Conservation (phyloP, 2,888 invertebrate genomes). For the Xylota segnis region DNA sequence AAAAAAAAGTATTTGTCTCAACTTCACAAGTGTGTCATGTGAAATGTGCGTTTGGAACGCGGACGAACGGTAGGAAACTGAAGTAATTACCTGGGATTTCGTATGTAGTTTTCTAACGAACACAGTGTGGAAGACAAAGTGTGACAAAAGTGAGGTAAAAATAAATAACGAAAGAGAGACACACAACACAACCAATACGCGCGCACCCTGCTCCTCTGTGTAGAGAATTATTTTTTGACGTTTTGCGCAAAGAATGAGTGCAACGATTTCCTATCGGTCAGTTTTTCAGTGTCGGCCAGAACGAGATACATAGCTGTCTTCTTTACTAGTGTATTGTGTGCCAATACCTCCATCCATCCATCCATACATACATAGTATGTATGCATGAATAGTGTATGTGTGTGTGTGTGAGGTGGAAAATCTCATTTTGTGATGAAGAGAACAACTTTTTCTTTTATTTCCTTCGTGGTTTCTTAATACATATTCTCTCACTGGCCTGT, state of each 20-base stretch:
- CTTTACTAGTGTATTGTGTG: too few relatives aligned
- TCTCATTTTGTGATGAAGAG: conserved; percentile 47
- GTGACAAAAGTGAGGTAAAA: conserved; percentile 49
- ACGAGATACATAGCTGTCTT: conserved; percentile 51
- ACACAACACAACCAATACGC: conserved; percentile 1
- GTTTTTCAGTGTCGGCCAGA: conserved; percentile 36
- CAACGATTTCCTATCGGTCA: conserved; percentile 30
- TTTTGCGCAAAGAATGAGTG: conserved; percentile 53
- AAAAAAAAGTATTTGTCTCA: too few relatives aligned
- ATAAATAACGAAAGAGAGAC: conserved; percentile 54
- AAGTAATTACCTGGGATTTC: conserved; percentile 56
- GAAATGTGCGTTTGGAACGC: conserved; percentile 62
- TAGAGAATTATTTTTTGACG: conserved; percentile 67
- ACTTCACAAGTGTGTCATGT: conserved; percentile 59
- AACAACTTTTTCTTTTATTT: conserved; percentile 59
- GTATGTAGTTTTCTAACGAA: conserved; percentile 10
- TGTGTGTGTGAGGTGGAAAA: conserved; percentile 14
- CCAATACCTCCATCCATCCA: too few relatives aligned
- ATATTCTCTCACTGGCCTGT: conserved; percentile 58
- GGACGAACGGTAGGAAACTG: conserved; percentile 41
- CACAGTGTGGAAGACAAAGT: conserved; percentile 27
- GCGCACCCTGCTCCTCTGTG: too few relatives aligned
- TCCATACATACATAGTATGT: too few relatives aligned
- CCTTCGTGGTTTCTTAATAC: conserved; percentile 59
- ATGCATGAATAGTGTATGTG: too few relatives aligned